These are phyloP conservation scores for Botia almorhae DNA, from an alignment of 2,797 vertebrate species.

Conservation along the genomic window DNA sequence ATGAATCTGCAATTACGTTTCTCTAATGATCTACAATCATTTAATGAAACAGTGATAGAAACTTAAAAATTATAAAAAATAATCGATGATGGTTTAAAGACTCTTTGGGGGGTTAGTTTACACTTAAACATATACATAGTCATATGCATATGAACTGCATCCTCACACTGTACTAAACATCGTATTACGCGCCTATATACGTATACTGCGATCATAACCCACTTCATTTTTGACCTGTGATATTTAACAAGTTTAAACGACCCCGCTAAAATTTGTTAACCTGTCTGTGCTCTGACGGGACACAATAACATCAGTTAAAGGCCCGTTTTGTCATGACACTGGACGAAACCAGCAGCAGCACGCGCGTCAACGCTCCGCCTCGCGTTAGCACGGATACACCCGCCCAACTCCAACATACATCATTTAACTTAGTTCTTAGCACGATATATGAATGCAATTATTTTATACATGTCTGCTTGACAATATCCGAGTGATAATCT, in stretches of 20 bases:
- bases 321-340: constrained; percentile 18
- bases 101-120: background rate
- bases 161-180: background rate
- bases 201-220: background rate
- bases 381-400: constrained; percentile 13
- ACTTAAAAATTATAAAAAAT: background rate
- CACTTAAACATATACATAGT: background rate
- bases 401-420: constrained; percentile 10
- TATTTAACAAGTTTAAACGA: background rate
- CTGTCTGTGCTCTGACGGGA: background rate
- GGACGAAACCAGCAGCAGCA: constrained; percentile 10
- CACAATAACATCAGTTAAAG: background rate
- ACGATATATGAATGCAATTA: background rate
- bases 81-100: background rate
- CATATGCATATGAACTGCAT: background rate
- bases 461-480: no score
- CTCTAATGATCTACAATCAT: no score
- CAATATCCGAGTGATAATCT: background rate
- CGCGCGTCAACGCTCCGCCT: constrained; percentile 22
- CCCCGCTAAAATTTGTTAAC: no score
- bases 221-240: background rate
- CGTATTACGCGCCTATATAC: background rate
- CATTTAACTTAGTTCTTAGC: background rate
- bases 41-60: background rate
- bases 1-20: no score